These are phyloP conservation scores for Drosophila koepferae DNA, from an alignment of 2,888 invertebrate genomes.

Conservation along the genomic window DNA sequence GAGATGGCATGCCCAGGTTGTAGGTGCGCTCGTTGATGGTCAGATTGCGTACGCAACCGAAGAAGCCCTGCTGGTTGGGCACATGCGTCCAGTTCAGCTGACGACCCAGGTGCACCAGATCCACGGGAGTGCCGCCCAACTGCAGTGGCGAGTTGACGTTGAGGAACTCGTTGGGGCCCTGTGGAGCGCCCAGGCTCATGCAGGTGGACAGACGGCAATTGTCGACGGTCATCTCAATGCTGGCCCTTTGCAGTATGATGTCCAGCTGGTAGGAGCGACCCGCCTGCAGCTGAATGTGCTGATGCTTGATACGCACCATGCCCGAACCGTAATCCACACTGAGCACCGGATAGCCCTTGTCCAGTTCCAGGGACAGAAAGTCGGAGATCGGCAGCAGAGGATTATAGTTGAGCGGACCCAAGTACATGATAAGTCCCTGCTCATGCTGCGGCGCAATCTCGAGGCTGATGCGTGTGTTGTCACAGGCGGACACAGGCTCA, in stretches of 20 bases:
- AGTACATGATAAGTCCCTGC: constrained; percentile 95
- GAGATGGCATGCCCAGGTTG: constrained; percentile 93
- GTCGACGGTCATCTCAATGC: constrained; percentile 92
- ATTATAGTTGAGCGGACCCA: constrained; percentile 92
- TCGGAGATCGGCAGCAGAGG: constrained; percentile 90
- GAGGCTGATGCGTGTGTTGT: constrained; percentile 92
- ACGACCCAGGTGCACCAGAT: constrained; percentile 88
- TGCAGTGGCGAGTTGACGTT: constrained; percentile 95
- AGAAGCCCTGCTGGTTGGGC: constrained; percentile 90
- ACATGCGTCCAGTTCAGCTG: constrained; percentile 89
- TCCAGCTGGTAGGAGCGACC: constrained; percentile 95
- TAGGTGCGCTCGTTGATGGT: constrained; percentile 95
- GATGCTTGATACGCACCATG: constrained; percentile 89
- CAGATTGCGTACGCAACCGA: constrained; percentile 96
- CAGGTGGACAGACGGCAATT: constrained; percentile 90
- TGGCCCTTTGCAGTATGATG: constrained; percentile 88
- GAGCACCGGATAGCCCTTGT: constrained; percentile 92
- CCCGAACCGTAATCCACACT: constrained; percentile 95
- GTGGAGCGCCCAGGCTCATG: constrained; percentile 89
- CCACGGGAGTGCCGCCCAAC: constrained; percentile 91
- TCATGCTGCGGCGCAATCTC: constrained; percentile 91
- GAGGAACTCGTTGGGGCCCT: constrained; percentile 90
- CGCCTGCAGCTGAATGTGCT: constrained; percentile 91
- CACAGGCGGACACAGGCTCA: constrained; percentile 94
- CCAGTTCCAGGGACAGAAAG: constrained; percentile 95